Evolutionary conservation across 1,140 invertebrate genomes (phyloP).

Genomic region (Tetramorium parvispinum): DNA sequence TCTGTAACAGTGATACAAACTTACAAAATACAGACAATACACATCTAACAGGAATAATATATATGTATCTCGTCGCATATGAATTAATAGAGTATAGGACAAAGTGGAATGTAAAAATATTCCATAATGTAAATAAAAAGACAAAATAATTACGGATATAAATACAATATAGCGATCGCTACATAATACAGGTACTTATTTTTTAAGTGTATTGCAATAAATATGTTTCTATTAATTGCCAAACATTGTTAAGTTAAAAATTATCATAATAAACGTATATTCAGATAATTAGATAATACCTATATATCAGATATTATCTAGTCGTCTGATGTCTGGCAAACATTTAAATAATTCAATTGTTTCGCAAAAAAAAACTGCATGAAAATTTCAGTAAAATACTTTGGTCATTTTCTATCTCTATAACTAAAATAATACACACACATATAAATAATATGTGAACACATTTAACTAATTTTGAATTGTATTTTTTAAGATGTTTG

Average conservation of each 20-base stretch:
- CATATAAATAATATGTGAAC: constrained; percentile 17
- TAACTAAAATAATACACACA: constrained; percentile 32
- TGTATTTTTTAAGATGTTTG: neutral
- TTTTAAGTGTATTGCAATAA: constrained; percentile 14
- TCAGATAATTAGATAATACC: neutral
- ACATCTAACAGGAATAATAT: constrained; percentile 9
- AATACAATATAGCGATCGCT: constrained; percentile 5
- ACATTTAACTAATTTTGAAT: constrained; percentile 38
- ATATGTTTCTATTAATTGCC: constrained; percentile 7
- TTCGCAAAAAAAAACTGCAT: constrained; percentile 9
- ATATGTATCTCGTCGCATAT: neutral
- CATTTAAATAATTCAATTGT: constrained; percentile 27
- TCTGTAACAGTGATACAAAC: neutral
- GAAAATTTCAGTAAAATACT: constrained; percentile 41
- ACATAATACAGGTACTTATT: constrained; percentile 30
- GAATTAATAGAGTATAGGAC: neutral
- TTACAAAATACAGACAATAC: constrained; percentile 17
- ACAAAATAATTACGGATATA: constrained; percentile 21
- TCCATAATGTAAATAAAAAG: constrained; percentile 9
- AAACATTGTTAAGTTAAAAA: constrained; percentile 34
- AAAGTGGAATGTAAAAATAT: constrained; percentile 25
- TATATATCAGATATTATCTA: neutral
- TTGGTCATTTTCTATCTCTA: constrained; percentile 27
- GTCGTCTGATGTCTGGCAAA: neutral
- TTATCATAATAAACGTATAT: neutral